Percentiles rank a stretch among this genome's conserved stretches.
phyloP scores from a whole-genome alignment of 1,140 invertebrate species.

The Trachelipus rathkii region DNA sequence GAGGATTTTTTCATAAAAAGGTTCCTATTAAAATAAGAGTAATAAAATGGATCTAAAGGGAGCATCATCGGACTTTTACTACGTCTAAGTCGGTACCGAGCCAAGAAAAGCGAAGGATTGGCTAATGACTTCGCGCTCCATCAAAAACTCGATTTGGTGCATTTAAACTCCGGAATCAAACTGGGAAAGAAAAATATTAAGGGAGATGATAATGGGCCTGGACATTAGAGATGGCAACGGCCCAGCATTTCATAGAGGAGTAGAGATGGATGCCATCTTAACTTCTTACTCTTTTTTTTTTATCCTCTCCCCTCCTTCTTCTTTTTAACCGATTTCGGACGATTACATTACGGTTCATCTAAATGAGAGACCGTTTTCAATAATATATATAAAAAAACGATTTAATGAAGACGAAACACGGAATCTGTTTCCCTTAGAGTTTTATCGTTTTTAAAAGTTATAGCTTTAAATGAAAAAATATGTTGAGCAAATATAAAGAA shows the following conservation, averaged over 20 bases:
- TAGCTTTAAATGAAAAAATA: too few relatives aligned
- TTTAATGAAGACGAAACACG: neutral
- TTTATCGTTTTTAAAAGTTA: too few relatives aligned
- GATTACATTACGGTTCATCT: neutral
- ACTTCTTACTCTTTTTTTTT: neutral
- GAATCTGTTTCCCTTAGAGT: neutral
- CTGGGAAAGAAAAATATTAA: conserved; percentile 45
- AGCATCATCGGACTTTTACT: neutral
- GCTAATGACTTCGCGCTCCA: conserved; percentile 44
- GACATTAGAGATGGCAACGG: conserved; percentile 42
- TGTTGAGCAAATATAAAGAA: too few relatives aligned
- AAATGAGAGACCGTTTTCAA: neutral
- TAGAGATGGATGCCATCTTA: conserved; percentile 21
- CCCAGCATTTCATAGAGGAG: conserved; percentile 37
- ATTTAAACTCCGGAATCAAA: conserved; percentile 45
- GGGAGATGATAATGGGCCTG: conserved; percentile 43
- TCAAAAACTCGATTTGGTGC: conserved; percentile 45
- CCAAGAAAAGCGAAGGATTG: conserved; percentile 28
- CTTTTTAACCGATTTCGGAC: neutral
- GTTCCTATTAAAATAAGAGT: neutral
- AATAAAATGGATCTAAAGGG: neutral
- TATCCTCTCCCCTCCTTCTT: neutral
- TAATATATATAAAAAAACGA: neutral
- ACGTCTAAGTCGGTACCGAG: conserved; percentile 31
- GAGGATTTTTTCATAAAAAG: neutral